Percentiles rank a stretch among this genome's conserved stretches.
phyloP scores from a whole-genome alignment of 2,888 invertebrate species.

The Xanthorhoe spadicearia region DNA sequence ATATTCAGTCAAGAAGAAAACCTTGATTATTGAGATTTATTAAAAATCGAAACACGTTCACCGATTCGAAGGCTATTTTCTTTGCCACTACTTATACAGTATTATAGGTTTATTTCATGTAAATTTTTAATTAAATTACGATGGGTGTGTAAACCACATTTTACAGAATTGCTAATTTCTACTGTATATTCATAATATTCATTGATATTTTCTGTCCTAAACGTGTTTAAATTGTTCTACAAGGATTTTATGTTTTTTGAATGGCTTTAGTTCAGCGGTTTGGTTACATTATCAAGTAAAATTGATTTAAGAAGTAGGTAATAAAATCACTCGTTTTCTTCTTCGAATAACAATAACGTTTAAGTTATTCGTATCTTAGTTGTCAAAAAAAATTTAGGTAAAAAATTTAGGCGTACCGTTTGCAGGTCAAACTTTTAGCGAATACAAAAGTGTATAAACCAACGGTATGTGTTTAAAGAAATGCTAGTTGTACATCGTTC shows the following conservation, averaged over 20 bases:
- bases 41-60: conserved; percentile 30
- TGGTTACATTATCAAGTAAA: too few relatives aligned
- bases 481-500: background rate
- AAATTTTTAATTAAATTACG: background rate
- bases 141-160: background rate
- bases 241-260: too few relatives aligned
- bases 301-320: too few relatives aligned
- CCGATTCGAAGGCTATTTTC: conserved; percentile 19
- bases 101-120: background rate
- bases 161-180: too few relatives aligned
- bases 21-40: conserved; percentile 34
- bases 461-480: background rate
- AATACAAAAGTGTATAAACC: background rate
- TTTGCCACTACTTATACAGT: conserved; percentile 4
- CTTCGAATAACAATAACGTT: too few relatives aligned
- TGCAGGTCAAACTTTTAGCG: background rate
- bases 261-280: too few relatives aligned
- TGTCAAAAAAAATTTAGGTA: background rate
- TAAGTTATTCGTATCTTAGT: too few relatives aligned
- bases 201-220: too few relatives aligned
- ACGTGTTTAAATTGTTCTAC: too few relatives aligned
- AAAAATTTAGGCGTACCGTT: background rate
- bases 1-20: conserved; percentile 31
- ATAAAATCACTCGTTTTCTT: too few relatives aligned
- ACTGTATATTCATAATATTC: too few relatives aligned